These are phyloP conservation scores for Heterodera schachtii DNA, from an alignment of 1,140 invertebrate species.

Conservation along the genomic window DNA sequence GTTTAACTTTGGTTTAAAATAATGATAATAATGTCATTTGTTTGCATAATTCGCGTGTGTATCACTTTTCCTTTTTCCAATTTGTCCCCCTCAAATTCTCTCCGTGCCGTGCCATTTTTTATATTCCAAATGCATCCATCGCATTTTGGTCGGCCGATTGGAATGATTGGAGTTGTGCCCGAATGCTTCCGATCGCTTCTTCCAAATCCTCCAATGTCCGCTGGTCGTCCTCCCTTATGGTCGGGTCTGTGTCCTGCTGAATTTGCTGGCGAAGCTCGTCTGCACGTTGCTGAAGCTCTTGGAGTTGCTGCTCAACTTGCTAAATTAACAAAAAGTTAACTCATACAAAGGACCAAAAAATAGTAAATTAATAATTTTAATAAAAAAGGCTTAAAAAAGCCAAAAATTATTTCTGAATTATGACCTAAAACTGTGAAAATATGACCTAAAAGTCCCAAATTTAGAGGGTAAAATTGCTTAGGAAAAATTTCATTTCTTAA, in stretches of 20 bases:
- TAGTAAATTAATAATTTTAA: no score
- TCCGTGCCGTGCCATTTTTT: not conserved
- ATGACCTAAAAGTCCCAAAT: no score
- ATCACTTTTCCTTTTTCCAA: no score
- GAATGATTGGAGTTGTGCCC: not conserved
- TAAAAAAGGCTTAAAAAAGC: no score
- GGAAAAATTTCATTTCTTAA: no score
- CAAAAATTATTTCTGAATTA: no score
- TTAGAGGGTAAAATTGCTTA: no score
- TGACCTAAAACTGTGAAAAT: no score
- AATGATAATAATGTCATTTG: no score
- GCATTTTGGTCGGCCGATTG: not conserved
- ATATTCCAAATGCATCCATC: not conserved
- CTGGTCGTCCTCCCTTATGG: not conserved
- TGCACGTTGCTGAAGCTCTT: not conserved
- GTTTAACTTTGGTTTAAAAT: no score
- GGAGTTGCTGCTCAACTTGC: not conserved
- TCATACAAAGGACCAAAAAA: not conserved
- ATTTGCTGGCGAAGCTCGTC: not conserved
- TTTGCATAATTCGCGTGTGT: no score
- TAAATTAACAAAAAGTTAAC: not conserved
- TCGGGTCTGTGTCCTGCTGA: not conserved
- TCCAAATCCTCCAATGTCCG: not conserved
- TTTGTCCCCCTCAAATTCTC: no score
- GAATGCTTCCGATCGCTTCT: not conserved